Evolutionary conservation across 2,113 vertebrate genomes (phyloP).

Genomic region (Bettongia penicillata): DNA sequence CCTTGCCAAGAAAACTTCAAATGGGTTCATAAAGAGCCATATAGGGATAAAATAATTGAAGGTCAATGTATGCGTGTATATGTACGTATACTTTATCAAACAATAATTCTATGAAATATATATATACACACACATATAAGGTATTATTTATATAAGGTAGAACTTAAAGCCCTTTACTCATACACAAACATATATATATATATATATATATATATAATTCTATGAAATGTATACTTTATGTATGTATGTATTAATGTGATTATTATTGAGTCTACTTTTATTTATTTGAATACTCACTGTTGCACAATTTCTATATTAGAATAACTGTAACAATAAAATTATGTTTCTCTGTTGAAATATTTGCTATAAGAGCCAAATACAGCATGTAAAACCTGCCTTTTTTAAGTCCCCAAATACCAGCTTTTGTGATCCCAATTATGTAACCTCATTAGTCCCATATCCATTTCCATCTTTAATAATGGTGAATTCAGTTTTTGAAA

Average conservation of each 20-base stretch:
- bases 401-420: neutral
- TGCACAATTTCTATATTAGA: neutral
- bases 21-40: too few relatives aligned
- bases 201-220: neutral
- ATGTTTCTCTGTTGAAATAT: neutral
- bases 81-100: too few relatives aligned
- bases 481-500: neutral
- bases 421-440: neutral
- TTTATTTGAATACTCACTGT: neutral
- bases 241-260: neutral
- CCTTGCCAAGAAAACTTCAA: too few relatives aligned
- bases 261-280: neutral
- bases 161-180: too few relatives aligned
- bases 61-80: too few relatives aligned
- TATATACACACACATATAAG: neutral
- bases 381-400: neutral
- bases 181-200: too few relatives aligned
- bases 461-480: neutral
- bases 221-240: neutral
- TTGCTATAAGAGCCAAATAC: neutral
- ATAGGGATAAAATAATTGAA: too few relatives aligned
- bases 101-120: too few relatives aligned
- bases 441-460: neutral
- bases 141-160: too few relatives aligned
- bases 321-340: neutral